Conservation (phyloP, 1,140 invertebrate species). For the Drosophila ficusphila region DNA sequence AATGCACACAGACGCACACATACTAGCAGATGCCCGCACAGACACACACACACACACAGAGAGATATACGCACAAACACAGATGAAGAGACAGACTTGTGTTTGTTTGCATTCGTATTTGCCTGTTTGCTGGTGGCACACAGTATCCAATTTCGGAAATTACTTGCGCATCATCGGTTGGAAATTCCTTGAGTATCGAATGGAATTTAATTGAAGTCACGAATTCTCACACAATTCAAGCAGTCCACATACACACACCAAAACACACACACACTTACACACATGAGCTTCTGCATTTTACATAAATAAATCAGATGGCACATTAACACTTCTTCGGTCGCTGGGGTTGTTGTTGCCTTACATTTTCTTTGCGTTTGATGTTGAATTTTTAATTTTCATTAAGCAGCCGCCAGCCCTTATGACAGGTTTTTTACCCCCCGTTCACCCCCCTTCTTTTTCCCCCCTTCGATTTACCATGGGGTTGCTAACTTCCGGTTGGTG, state of each 20-base stretch:
- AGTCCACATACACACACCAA: conserved; percentile 38
- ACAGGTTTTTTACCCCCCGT: background rate
- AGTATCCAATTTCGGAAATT: conserved; percentile 82
- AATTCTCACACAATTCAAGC: conserved; percentile 77
- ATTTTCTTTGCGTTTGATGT: conserved; percentile 70
- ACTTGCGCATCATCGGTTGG: conserved; percentile 78
- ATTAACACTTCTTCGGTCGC: conserved; percentile 64
- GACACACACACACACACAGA: conserved; percentile 1
- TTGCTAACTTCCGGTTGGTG: conserved; percentile 40
- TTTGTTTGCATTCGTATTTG: conserved; percentile 46
- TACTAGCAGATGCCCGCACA: no score
- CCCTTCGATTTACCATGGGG: background rate
- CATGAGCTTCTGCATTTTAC: conserved; percentile 42
- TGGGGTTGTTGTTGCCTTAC: conserved; percentile 42
- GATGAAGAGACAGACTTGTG: conserved; percentile 10
- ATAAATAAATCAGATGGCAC: conserved; percentile 82
- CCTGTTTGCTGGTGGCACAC: conserved; percentile 72
- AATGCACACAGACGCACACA: conserved; percentile 57
- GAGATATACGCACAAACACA: background rate
- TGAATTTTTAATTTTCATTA: conserved; percentile 83
- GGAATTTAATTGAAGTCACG: conserved; percentile 83
- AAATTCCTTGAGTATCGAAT: conserved; percentile 83
- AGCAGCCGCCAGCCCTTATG: conserved; percentile 62
- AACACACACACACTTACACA: conserved; percentile 14
- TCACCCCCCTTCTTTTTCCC: background rate